A percentile compares a stretch with the other conserved stretches of the same genome.
Conservation (phyloP, 2,888 invertebrate genomes). For the Smittia sp. region DNA sequence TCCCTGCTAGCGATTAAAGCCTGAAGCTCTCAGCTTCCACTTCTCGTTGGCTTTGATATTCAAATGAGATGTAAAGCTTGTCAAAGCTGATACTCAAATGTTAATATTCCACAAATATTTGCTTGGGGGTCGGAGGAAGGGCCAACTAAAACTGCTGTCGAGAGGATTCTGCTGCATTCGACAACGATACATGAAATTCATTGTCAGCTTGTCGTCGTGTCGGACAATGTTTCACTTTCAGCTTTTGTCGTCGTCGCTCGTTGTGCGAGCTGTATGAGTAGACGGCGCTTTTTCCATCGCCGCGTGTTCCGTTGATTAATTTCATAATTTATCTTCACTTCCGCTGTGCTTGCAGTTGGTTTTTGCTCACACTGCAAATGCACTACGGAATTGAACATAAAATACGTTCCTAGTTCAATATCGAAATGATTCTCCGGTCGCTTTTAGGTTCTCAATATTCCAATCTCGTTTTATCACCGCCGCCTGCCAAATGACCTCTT, state of each 20-base stretch:
- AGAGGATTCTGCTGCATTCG: not conserved
- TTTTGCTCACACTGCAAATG: conserved; percentile 78
- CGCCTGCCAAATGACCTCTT: not conserved
- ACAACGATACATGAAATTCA: not conserved
- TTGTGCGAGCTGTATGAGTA: not conserved
- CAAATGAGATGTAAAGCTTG: conserved; percentile 2
- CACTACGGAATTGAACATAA: conserved; percentile 93
- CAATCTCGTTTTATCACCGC: not conserved
- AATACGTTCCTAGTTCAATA: conserved; percentile 48
- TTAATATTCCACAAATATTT: not conserved
- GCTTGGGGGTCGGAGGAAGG: too few species aligned
- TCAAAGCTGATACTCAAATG: not conserved
- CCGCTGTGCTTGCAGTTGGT: conserved; percentile 91
- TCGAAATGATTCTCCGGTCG: too few species aligned
- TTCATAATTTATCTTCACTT: conserved; percentile 66
- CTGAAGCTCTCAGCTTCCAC: too few species aligned
- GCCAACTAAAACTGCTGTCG: not conserved
- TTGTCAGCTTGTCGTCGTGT: not conserved
- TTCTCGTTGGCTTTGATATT: not conserved
- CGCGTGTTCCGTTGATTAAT: not conserved
- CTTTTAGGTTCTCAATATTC: not conserved
- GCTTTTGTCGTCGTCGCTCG: not conserved
- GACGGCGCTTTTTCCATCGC: not conserved
- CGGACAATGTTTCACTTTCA: not conserved
- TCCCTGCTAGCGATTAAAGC: too few species aligned